Base-by-base conservation (phyloP, 1,140 invertebrate species). In the Hormaphis cornu region DNA sequence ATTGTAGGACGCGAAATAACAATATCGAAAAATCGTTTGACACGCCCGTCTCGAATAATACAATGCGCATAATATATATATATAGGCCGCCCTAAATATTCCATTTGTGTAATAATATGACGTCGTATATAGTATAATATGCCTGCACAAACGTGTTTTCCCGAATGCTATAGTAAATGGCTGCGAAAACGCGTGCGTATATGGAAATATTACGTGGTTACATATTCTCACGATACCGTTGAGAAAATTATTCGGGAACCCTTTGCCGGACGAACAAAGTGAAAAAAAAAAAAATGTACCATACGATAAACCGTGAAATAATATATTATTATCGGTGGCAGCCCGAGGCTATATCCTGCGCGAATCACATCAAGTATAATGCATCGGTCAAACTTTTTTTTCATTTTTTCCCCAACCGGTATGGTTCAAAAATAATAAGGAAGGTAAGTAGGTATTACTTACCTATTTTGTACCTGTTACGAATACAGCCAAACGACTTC, bases 141-240 rank as follows among this genome's bases (percentile, higher is more conserved):
- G 14, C 33, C 54, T 24, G 44, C 44, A 14, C 44, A 66, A 66
- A 66, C 61, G 44, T 66, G 61, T 66, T 66, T 66, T n/a, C n/a
- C 44, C 18, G 1, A 66, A 20, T 35, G 10, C 22, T 8, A 18
- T n/a, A n/a, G 20, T 35, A 56, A 56, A 56, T 37, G 14, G 20
- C 54, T 6, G 40, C 35, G 22, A 58, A 56, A 40, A 58, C 40
- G 14, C 8, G 42, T n/a, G 44, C 10, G 18, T 46, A n/a, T n/a
- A n/a, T n/a, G n/a, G n/a, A n/a, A n/a, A n/a, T n/a, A n/a, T n/a
- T n/a, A n/a, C n/a, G n/a, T n/a, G n/a, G n/a, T n/a, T n/a, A n/a
- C n/a, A n/a, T 35, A 46, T 66, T 66, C 61, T 66, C 61, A 66
- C 61, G 61, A 66, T 66, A 50, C 30, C 10, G 28, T 66, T 50